A percentile compares a stretch with the other conserved stretches of the same genome.
Evolutionary conservation across 2,888 invertebrate genomes (phyloP).

Genomic region (Polydrusus cervinus): DNA sequence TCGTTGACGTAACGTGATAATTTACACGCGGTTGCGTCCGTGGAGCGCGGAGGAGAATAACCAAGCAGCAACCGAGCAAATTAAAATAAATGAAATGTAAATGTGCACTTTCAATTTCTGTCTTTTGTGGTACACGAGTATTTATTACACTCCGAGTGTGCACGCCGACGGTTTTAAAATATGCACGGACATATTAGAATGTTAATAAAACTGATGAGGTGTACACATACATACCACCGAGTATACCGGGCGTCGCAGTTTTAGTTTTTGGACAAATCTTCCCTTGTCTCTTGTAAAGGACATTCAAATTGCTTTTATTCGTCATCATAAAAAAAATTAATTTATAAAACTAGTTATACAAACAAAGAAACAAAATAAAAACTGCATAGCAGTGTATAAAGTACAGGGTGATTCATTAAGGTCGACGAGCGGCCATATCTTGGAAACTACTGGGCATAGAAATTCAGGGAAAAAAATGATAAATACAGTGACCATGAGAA

Average conservation of each 20-base stretch:
- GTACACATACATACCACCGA: constrained; percentile 13
- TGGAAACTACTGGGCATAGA: too few relatives aligned
- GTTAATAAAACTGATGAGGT: constrained; percentile 52
- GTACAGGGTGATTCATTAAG: too few relatives aligned
- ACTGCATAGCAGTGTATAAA: too few relatives aligned
- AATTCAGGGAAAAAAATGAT: too few relatives aligned
- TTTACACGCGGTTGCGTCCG: constrained; percentile 39
- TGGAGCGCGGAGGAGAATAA: constrained; percentile 24
- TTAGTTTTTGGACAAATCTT: too few relatives aligned
- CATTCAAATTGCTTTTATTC: too few relatives aligned
- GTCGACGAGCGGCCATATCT: too few relatives aligned
- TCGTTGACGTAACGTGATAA: constrained; percentile 28
- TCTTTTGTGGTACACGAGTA: constrained; percentile 53
- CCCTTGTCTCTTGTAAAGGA: too few relatives aligned
- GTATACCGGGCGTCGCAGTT: constrained; percentile 17
- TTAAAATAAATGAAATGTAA: constrained; percentile 54
- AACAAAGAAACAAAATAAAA: too few relatives aligned
- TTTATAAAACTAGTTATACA: too few relatives aligned
- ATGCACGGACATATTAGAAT: constrained; percentile 49
- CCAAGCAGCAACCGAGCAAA: constrained; percentile 32
- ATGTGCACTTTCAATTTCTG: constrained; percentile 53
- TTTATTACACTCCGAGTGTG: constrained; percentile 50
- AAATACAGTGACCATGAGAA: too few relatives aligned
- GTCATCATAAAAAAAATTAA: too few relatives aligned
- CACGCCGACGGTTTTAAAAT: constrained; percentile 42